Conservation (phyloP, 2,113 vertebrate species). For the Pampusana beccarii region DNA sequence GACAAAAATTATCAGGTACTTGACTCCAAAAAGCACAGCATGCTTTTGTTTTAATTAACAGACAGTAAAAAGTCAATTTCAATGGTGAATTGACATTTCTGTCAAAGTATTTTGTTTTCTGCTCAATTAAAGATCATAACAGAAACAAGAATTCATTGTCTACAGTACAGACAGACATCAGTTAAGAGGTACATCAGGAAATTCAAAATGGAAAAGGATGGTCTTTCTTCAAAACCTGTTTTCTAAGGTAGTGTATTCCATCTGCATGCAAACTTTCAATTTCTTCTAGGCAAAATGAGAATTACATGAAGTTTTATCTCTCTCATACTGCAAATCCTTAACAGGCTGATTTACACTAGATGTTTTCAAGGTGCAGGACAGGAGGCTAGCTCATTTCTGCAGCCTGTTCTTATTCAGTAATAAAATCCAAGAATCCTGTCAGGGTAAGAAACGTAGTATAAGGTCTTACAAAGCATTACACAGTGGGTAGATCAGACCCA, state of each 20-base stretch:
- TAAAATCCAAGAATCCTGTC: slow-evolving; percentile 17
- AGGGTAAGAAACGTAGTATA: neutral
- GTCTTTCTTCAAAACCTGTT: neutral
- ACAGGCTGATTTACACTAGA: neutral
- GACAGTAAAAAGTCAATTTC: neutral
- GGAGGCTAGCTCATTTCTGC: neutral
- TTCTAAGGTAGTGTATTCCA: neutral
- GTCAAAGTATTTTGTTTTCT: neutral
- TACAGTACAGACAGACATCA: neutral
- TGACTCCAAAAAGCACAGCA: neutral
- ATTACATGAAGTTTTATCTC: neutral
- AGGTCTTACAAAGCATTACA: neutral
- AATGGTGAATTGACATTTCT: neutral
- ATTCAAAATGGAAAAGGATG: neutral
- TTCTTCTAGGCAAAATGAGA: neutral
- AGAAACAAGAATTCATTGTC: neutral
- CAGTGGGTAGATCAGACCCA: neutral
- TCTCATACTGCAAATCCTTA: neutral
- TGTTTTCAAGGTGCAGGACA: neutral
- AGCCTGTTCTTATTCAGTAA: neutral
- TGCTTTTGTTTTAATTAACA: neutral
- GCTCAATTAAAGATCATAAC: neutral
- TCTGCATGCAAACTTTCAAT: neutral
- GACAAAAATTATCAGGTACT: neutral
- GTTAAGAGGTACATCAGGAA: neutral